A percentile compares a stretch with the other conserved stretches of the same genome.
These are phyloP conservation scores for Calvadosia cruxmelitensis DNA, from an alignment of 30 jellyfish, hydroid and myxozoan species.

Conservation along the genomic window DNA sequence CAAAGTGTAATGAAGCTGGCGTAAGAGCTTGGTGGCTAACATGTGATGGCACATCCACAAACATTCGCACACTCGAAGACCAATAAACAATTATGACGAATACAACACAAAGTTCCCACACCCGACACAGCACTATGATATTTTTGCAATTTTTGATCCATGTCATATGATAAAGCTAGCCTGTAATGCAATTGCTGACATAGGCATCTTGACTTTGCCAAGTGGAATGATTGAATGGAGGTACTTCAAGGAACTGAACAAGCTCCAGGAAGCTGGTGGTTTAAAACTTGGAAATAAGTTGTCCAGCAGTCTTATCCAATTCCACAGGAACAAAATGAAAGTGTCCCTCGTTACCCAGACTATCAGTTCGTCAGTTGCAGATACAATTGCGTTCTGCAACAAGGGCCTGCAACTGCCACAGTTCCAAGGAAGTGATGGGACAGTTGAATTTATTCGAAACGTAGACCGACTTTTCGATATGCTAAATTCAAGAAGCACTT, in stretches of 20 bases:
- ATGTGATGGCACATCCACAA: slow-evolving; percentile 33
- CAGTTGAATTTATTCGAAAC: slow-evolving; percentile 15
- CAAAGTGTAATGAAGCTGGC: background rate
- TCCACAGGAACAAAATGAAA: slow-evolving; percentile 31
- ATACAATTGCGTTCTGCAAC: slow-evolving; percentile 17
- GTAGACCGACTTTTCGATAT: slow-evolving; percentile 19
- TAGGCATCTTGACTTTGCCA: background rate
- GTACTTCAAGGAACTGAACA: slow-evolving; percentile 9
- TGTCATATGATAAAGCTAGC: slow-evolving; percentile 35
- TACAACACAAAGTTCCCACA: background rate
- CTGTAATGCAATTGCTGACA: slow-evolving; percentile 40
- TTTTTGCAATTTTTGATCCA: slow-evolving; percentile 13
- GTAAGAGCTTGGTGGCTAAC: slow-evolving; percentile 14
- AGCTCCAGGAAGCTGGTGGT: slow-evolving; percentile 25
- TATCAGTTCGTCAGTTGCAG: background rate
- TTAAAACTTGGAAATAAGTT: slow-evolving; percentile 16
- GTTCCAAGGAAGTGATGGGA: slow-evolving; percentile 12
- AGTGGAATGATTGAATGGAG: slow-evolving; percentile 10
- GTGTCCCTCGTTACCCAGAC: slow-evolving; percentile 6
- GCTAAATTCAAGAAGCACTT: slow-evolving; percentile 18
- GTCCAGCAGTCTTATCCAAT: background rate
- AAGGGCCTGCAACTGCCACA: slow-evolving; percentile 17
- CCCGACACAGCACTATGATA: background rate
- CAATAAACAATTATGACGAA: background rate
- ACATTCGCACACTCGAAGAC: slow-evolving; percentile 1